Base-by-base conservation (phyloP, 1,140 invertebrate genomes). In the Drosophila simulans region DNA sequence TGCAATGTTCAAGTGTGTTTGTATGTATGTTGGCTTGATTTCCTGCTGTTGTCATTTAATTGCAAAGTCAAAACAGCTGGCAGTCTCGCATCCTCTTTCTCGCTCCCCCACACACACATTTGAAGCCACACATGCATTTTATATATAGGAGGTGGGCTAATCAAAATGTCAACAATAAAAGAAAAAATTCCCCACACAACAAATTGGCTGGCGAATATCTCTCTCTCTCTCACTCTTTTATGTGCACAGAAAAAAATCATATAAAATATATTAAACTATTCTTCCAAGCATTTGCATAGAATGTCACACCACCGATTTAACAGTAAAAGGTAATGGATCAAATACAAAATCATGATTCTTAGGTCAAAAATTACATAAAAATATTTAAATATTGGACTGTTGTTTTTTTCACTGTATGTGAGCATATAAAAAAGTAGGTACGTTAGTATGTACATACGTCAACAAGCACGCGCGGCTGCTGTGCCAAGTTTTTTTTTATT, bases 161-260 rank as follows among this genome's bases (percentile, higher is more conserved):
- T 76, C 42, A 70, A 75, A 77, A 77, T 77, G 74, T 77, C 73
- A 77, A 60, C 60, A 70, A 77, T 57, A 77, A 80, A 60, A 73
- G 63, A 72, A 75, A 63, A 69, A 81, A 85, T 60, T 86, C 78
- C 74, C 82, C 82, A 86, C 70, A 82, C 83, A 83, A 83, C 80
- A 78, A 78, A 83, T 62, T 83, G 80, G 59, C 75, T 71, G 70
- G 60, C 48, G 55, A 73, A 70, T 35, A 51, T 39, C 57, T 49
- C 56, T 39, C 43, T 35, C 40, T 20, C 58, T 34, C 34, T 48
- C 31, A 12, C 15, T 17, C 15, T 54, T 13, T 7, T 3, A 48
- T 1, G 5, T n/a, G n/a, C 25, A n/a, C 13, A 15, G 13, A 4
- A 45, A 27, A 22, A 25, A 25, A 17, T 7, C 8, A 7, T 15